These are phyloP conservation scores for Cephus nigrinus DNA, from an alignment of 2,888 invertebrate genomes.

Conservation along the genomic window DNA sequence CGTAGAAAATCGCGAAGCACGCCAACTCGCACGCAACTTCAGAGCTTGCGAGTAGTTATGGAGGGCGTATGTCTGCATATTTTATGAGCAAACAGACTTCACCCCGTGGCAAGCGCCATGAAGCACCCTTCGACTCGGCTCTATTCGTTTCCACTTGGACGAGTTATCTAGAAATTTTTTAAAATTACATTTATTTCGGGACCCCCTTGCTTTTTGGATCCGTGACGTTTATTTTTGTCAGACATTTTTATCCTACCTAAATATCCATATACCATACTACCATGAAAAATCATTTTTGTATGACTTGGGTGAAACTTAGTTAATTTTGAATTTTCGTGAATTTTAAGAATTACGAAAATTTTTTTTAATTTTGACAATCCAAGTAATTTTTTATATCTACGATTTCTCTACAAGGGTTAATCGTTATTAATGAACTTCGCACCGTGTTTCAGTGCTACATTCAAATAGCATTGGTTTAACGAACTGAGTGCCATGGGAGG, in stretches of 20 bases:
- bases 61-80: conserved; percentile 62
- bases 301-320: not conserved
- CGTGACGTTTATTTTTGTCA: not conserved
- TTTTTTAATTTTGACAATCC: not conserved
- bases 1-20: conserved; percentile 53
- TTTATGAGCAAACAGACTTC: conserved; percentile 63
- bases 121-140: conserved; percentile 11
- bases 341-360: no score
- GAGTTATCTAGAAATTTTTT: not conserved
- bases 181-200: not conserved
- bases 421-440: not conserved
- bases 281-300: no score
- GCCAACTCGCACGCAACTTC: conserved; percentile 55
- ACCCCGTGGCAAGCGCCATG: conserved; percentile 26
- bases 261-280: not conserved
- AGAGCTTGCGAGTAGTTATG: conserved; percentile 52
- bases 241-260: not conserved
- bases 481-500: not conserved
- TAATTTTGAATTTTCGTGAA: not conserved
- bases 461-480: not conserved
- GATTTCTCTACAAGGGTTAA: not conserved
- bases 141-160: not conserved
- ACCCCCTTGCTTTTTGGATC: not conserved
- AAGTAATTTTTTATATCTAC: not conserved
- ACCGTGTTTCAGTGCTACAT: not conserved